Evolutionary conservation across 2,888 invertebrate genomes (phyloP).

Genomic region (Agrochola lota): DNA sequence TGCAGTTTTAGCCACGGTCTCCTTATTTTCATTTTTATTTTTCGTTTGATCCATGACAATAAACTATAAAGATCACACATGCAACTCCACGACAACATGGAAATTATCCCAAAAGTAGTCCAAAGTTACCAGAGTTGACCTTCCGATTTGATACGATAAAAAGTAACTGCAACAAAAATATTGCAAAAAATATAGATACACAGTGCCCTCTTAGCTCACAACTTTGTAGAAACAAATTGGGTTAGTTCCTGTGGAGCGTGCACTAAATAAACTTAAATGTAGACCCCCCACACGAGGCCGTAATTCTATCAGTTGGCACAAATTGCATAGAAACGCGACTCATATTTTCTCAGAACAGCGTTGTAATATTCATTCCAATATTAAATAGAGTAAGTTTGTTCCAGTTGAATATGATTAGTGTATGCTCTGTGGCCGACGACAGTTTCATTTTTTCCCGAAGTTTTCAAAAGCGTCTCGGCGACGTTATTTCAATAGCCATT

Average conservation of each 20-base stretch:
- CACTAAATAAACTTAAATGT: constrained; percentile 8
- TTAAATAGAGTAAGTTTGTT: background rate
- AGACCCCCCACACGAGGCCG: background rate
- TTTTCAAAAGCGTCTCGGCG: background rate
- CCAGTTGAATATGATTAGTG: constrained; percentile 7
- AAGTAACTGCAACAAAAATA: constrained; percentile 11
- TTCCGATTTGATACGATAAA: constrained; percentile 6
- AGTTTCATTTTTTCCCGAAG: background rate
- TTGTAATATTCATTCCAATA: constrained; percentile 5
- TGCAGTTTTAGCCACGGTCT: background rate
- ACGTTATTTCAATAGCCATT: constrained; percentile 5
- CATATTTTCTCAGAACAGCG: constrained; percentile 1
- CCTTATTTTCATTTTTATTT: background rate
- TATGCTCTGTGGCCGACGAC: background rate
- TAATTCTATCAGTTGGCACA: constrained; percentile 35
- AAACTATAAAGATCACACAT: background rate
- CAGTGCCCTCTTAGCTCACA: background rate
- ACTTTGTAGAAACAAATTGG: constrained; percentile 15
- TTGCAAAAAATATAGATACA: background rate
- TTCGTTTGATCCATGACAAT: background rate
- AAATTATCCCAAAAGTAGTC: background rate
- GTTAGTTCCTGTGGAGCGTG: constrained; percentile 13
- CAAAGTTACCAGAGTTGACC: background rate
- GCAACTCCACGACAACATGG: background rate
- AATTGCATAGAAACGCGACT: constrained; percentile 34